A percentile compares a stretch with the other conserved stretches of the same genome.
Evolutionary conservation across 1,140 invertebrate genomes (phyloP).

Genomic region (Hycleus phaleratus): DNA sequence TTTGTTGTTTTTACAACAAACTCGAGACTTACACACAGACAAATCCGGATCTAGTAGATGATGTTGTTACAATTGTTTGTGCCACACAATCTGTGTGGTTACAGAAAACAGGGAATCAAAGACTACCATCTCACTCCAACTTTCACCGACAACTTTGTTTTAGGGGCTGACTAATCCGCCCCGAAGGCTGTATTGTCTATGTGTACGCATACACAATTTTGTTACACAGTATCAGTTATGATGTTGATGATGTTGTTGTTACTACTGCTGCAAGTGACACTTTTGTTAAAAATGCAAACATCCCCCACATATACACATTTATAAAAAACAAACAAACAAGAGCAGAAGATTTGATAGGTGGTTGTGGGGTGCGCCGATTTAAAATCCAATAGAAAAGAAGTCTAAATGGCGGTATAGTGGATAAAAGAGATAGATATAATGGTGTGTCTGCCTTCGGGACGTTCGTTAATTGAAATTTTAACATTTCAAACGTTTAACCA

Average conservation of each 20-base stretch:
- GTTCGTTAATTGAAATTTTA: constrained; percentile 34
- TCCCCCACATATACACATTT: too few relatives aligned
- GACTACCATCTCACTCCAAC: background rate
- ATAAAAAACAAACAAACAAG: too few relatives aligned
- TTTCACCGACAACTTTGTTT: constrained; percentile 2
- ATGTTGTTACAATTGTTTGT: constrained; percentile 9
- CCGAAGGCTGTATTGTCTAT: background rate
- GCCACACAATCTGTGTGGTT: constrained; percentile 2
- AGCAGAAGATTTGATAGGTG: too few relatives aligned
- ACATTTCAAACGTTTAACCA: constrained; percentile 22
- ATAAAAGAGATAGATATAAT: background rate
- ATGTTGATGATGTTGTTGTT: constrained; percentile 2
- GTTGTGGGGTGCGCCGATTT: background rate
- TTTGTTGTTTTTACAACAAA: too few relatives aligned
- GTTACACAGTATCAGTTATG: constrained; percentile 28
- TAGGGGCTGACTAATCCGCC: constrained; percentile 10
- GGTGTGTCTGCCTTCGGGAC: constrained; percentile 16
- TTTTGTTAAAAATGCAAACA: constrained; percentile 37
- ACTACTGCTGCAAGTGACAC: constrained; percentile 35
- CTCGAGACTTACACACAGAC: too few relatives aligned
- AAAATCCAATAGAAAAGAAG: background rate
- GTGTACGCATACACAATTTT: background rate
- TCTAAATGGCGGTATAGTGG: background rate
- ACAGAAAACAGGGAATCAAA: constrained; percentile 5
- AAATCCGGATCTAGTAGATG: too few relatives aligned